Base-by-base conservation (phyloP, 1,140 invertebrate species). In the Cotesia glomerata region DNA sequence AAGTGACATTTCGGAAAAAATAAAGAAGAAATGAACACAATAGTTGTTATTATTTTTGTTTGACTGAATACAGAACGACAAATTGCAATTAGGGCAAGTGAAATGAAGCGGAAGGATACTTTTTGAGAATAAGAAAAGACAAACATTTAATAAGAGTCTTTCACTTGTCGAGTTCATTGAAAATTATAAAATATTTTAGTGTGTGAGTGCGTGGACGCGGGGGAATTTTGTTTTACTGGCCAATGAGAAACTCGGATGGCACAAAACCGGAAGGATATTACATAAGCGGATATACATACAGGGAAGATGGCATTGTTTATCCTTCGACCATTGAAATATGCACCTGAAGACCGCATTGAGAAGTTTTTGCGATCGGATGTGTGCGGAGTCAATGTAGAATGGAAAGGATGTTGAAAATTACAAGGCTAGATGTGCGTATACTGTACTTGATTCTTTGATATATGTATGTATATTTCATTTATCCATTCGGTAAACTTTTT, bases 231-330 rank as follows among this genome's bases (percentile, higher is more conserved):
- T 45, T 7, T 9, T 2, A 45, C 8, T 5, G 39, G 39, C 39
- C 39, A 45, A 45, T 45, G 61, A 69, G 52, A 63, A 54, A 36
- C 45, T 5, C 5, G 62, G 34, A 26, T 58, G 8, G 18, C 9
- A 26, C 65, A 65, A 71, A 80, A 81, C 82, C 82, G 84, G 84
- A 85, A 85, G 83, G 84, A 85, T 84, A 75, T 85, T 85, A 80
- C 83, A 78, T 78, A 85, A 84, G 81, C 81, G 83, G 82, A 85
- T 82, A 76, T 82, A 78, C 80, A 79, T 81, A 81, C 72, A 77
- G 73, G 45, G 70, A 51, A 64, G 67, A 45, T 45, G 39, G 74
- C 75, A 80, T 84, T 79, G 77, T 81, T 83, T 82, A 77, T 78
- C 69, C 39, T 66, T 52, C 36, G 64, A 56, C 77, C 76, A 79